Evolutionary conservation across 2,797 vertebrate genomes (phyloP).

Genomic region (Okamejei kenojei): DNA sequence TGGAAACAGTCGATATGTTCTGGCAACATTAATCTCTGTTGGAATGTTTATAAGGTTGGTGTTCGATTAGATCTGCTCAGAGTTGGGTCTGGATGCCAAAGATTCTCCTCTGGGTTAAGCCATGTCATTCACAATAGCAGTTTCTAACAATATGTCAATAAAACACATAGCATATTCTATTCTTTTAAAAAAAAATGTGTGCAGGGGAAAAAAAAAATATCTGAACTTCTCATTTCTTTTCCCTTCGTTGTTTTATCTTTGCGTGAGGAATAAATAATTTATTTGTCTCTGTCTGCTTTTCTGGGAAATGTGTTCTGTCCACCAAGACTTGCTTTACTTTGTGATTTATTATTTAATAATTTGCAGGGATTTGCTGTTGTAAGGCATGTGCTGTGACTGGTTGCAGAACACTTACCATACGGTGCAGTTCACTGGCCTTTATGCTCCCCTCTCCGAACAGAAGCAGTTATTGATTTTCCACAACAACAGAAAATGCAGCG

Average conservation of each 20-base stretch:
- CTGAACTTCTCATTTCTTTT: constrained; percentile 61
- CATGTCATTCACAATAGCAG: constrained; percentile 33
- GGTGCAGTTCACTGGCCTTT: constrained; percentile 73
- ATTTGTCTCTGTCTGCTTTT: constrained; percentile 71
- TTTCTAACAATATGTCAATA: constrained; percentile 32
- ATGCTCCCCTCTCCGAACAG: constrained; percentile 70
- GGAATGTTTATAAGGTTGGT: not conserved
- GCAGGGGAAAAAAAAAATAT: constrained; percentile 1
- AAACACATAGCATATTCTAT: constrained; percentile 32
- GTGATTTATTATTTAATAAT: constrained; percentile 88
- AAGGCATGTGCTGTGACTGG: constrained; percentile 72
- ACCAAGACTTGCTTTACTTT: constrained; percentile 72
- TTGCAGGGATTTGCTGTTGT: constrained; percentile 73
- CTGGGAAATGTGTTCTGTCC: constrained; percentile 77
- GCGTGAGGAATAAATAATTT: constrained; percentile 78
- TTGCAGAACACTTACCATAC: constrained; percentile 76
- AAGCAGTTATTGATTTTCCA: constrained; percentile 67
- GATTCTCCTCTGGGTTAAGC: constrained; percentile 18
- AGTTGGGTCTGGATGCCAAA: not conserved
- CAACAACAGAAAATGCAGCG: constrained; percentile 55
- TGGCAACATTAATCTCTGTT: not conserved
- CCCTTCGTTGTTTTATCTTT: constrained; percentile 70
- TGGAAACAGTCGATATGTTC: not conserved
- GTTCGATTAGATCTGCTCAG: constrained; percentile 18
- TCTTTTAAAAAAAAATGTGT: not conserved